Evolutionary conservation across 2,888 invertebrate genomes (phyloP).

Genomic region (Digitonthophagus gazella): DNA sequence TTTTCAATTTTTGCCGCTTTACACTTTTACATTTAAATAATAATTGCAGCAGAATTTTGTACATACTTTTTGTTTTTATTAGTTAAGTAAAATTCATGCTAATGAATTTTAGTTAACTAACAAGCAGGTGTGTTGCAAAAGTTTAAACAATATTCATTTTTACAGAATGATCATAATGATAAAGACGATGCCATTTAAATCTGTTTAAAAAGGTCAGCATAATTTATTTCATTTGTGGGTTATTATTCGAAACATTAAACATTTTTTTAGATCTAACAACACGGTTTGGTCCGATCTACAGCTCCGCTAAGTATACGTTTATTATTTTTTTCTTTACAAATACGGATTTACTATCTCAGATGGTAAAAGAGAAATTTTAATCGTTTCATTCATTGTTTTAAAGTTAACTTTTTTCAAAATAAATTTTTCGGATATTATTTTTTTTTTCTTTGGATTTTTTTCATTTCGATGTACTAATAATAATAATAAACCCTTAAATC

Average conservation of each 20-base stretch:
- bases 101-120: neutral
- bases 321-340: neutral
- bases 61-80: neutral
- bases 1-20: neutral
- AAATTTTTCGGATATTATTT: constrained; percentile 11
- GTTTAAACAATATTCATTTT: neutral
- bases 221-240: neutral
- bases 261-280: neutral
- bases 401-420: constrained; percentile 8
- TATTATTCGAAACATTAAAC: neutral
- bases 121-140: neutral
- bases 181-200: neutral
- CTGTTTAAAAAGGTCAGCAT: neutral
- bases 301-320: neutral
- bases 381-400: neutral
- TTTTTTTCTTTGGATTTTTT: constrained; percentile 7
- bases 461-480: neutral
- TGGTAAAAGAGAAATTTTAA: neutral
- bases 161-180: neutral
- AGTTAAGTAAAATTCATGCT: neutral
- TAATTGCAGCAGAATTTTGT: neutral
- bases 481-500: neutral
- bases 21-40: neutral
- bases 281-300: neutral
- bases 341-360: neutral